Evolutionary conservation across 1,140 invertebrate species (phyloP), one percentile per base, ranked within the genome.

Genomic region (Leptinotarsa undecemlineata): DNA sequence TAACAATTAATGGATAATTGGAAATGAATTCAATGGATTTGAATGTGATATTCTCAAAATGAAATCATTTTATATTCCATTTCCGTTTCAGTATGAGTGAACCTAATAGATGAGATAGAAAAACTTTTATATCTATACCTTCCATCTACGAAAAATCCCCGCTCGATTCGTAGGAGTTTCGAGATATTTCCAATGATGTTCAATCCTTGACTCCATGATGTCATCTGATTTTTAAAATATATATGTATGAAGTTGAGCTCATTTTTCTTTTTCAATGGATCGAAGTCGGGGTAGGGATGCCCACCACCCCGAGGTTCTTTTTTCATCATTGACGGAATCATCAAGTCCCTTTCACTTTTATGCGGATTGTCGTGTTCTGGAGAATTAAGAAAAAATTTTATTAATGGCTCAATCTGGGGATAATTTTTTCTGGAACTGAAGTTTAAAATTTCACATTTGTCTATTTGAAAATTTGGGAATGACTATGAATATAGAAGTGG

Each of bases 231-330:
- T 77, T 91, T 89, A 76, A 93, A 90, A 69, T 88, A 84, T 17
- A 95, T 88, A 78, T 92, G 93, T 1, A 92, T 89, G 74, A 90
- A 91, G 80, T 94, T 92, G 3, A 92, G 88, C 33, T 91, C 88
- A 63, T 90, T 93, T 91, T 13, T 92, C 88, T 26, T 91, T 88
- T 66, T 89, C 83, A 73, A 85, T 14, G n/a, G 51, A 79, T 88
- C 85, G 70, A 84, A 83, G 64, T 83, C 79, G 61, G 85, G 84
- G 75, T 85, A 83, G 23, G 82, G 79, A 77, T 83, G 80, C 1
- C 78, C 79, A 1, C 74, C 78, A 60, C 81, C 79, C 61, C 78
- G 75, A 3, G 85, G 76, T 77, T 87, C 85, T 74, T 89, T 89
- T 69, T 89, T 89, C 67, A 83, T 81, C 80, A 84, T 81, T 1